Evolutionary conservation across 2,797 vertebrate species (phyloP).

Genomic region (Brachyalestes nurse): DNA sequence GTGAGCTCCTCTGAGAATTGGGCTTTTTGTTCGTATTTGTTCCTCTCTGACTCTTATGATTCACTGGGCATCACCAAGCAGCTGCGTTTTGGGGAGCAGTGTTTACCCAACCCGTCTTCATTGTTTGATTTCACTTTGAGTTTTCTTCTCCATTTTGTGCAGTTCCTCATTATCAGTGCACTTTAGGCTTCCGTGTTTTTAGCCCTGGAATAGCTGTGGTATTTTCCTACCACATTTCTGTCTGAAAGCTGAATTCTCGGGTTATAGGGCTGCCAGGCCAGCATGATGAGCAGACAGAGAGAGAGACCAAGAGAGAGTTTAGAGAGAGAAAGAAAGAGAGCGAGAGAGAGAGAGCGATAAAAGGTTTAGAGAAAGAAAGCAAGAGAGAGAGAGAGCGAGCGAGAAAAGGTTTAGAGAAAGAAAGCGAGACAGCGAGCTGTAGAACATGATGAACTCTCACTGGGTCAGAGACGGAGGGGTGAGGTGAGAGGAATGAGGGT

Average conservation of each 20-base stretch:
- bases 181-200: conserved; percentile 6
- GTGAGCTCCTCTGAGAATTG: conserved; percentile 13
- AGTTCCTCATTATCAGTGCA: conserved; percentile 22
- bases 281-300: conserved; percentile 47
- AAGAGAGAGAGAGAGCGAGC: conserved; percentile 47
- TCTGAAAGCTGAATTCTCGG: conserved; percentile 22
- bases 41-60: conserved; percentile 66
- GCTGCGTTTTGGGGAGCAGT: conserved; percentile 40
- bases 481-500: conserved; percentile 65
- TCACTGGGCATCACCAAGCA: conserved; percentile 45
- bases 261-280: conserved; percentile 43
- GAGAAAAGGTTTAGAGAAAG: conserved; percentile 57
- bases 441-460: conserved; percentile 62
- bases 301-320: conserved; percentile 10
- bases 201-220: conserved; percentile 20
- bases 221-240: conserved; percentile 36
- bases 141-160: conserved; percentile 25
- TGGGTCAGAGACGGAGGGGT: conserved; percentile 38
- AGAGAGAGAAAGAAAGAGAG: not conserved
- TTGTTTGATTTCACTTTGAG: conserved; percentile 43
- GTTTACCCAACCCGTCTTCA: conserved; percentile 48
- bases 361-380: too few species aligned
- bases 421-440: conserved; percentile 41
- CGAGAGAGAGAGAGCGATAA: too few species aligned
- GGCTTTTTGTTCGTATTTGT: conserved; percentile 29